Conservation (phyloP, 2,113 vertebrate genomes). For the Syngnathoides biaculeatus region DNA sequence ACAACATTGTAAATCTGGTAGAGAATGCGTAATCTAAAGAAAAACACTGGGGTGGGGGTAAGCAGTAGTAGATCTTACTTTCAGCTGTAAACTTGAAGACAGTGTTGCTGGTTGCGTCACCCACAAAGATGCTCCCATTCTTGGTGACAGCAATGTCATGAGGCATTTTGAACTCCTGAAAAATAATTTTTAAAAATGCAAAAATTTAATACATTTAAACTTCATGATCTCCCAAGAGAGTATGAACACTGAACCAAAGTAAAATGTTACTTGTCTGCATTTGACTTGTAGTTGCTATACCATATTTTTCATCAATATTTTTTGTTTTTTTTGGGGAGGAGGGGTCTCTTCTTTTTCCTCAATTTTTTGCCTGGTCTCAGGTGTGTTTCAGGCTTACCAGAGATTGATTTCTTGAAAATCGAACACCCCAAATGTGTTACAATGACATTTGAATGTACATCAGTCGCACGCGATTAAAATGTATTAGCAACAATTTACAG, state of each 20-base stretch:
- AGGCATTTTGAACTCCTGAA: slow-evolving; percentile 88
- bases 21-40: neutral
- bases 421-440: no score
- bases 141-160: slow-evolving; percentile 82
- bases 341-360: no score
- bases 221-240: neutral
- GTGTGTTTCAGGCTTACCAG: no score
- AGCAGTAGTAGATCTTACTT: slow-evolving; percentile 71
- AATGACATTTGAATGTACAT: no score
- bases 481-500: no score
- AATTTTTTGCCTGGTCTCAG: no score
- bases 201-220: neutral
- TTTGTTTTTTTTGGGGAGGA: no score
- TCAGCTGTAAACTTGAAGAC: slow-evolving; percentile 86
- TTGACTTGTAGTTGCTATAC: no score
- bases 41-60: neutral
- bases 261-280: neutral
- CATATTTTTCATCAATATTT: no score
- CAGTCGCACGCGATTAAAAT: no score
- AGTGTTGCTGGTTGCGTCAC: slow-evolving; percentile 75
- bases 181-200: slow-evolving; percentile 5
- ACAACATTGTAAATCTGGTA: neutral
- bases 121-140: slow-evolving; percentile 81
- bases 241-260: neutral
- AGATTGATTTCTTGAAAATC: no score